Percentiles rank a stretch among this genome's conserved stretches.
Evolutionary conservation across 2,888 invertebrate species (phyloP).

Genomic region (Ethmia dodecea): DNA sequence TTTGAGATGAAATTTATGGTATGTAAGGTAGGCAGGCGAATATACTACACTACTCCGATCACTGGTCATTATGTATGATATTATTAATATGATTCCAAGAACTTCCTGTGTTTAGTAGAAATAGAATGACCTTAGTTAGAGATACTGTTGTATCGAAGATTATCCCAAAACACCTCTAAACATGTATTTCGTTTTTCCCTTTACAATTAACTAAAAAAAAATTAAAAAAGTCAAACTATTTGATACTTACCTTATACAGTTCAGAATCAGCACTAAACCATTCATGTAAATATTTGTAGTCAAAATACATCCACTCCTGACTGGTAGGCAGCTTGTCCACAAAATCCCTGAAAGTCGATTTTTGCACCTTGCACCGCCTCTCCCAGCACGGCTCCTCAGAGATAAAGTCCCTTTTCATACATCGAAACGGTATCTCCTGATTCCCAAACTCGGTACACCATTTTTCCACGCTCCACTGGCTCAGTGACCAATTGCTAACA

Average conservation of each 20-base stretch:
- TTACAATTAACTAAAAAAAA: too few relatives aligned
- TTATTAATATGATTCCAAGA: too few relatives aligned
- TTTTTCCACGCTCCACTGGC: constrained; percentile 78
- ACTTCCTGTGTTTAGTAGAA: too few relatives aligned
- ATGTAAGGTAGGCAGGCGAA: too few relatives aligned
- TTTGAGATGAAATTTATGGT: too few relatives aligned
- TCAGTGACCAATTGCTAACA: constrained; percentile 75
- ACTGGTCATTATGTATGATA: too few relatives aligned
- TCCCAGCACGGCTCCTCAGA: constrained; percentile 88
- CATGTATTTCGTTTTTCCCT: too few relatives aligned
- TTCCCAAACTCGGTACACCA: constrained; percentile 78
- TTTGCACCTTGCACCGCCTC: constrained; percentile 77
- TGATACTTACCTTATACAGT: constrained; percentile 72
- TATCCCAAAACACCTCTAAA: too few relatives aligned
- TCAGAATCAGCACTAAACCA: constrained; percentile 79
- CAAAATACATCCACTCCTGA: constrained; percentile 87
- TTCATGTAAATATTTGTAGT: constrained; percentile 88
- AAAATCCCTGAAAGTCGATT: constrained; percentile 82
- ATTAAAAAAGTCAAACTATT: too few relatives aligned
- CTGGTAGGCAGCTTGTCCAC: constrained; percentile 45
- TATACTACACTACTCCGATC: too few relatives aligned
- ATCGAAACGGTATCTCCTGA: constrained; percentile 77
- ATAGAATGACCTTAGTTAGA: too few relatives aligned
- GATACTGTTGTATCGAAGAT: too few relatives aligned
- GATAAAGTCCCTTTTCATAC: constrained; percentile 47